Base-by-base conservation (phyloP, 1,140 invertebrate genomes). In the Odontomachus brunneus region DNA sequence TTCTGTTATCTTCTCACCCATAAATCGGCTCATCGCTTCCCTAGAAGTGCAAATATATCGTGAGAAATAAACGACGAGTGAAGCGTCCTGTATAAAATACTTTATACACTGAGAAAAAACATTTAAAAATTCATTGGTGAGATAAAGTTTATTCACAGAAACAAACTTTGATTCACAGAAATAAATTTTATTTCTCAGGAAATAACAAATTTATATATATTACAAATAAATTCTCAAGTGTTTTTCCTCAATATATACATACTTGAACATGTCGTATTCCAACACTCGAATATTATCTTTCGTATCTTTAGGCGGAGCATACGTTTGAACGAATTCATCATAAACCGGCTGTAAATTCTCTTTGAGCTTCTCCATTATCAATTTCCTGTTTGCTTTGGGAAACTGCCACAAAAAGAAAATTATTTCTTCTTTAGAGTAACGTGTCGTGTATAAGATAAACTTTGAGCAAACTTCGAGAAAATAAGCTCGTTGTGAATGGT, bases 251-350 rank as follows among this genome's bases (percentile, higher is more conserved):
- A n/a, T n/a, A n/a, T n/a, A n/a, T n/a, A n/a, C n/a, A n/a, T 66
- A 96, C 95, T 94, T 95, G 53, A 96, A 94, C 67, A 94, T 95
- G 73, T 93, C 93, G 11, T 94, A 95, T 69, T 94, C 85, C 92
- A 95, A 22, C 2, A 95, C 75, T 72, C 93, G 93, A 89, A 90
- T 92, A 15, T 94, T 90, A 19, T 92, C 63, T 11, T 92, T 91
- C 22, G 89, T 53, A 12, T 93, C 94, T 62, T 93, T 94, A 9
- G 33, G 2, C 0, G 96, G 94, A 85, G 96, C 93, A 91, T 96
- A 97, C 91, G 95, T 95, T 9, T 96, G 94, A 29, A 97, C 95
- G 88, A 97, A 97, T 88, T 97, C 95, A 88, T 97, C 97, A 86
- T 97, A 97, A 38, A 95, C 95, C 19, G 95, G 94, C 88, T 95